Evolutionary conservation across 2,797 vertebrate genomes (phyloP).

Genomic region (Muscicapa comitata): DNA sequence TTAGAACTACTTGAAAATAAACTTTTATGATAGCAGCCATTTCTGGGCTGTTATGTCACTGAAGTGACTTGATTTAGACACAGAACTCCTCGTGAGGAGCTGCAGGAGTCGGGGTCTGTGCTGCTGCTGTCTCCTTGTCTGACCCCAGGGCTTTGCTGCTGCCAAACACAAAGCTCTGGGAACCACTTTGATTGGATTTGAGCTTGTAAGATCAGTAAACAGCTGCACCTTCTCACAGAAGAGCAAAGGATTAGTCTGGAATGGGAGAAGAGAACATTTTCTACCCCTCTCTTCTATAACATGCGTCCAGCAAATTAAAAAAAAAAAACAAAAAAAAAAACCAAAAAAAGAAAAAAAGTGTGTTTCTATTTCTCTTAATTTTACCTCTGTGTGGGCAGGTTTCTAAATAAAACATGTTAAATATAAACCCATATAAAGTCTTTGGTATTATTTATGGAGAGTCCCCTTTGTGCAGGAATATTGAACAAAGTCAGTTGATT

Average conservation of each 20-base stretch:
- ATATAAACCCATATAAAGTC: background rate
- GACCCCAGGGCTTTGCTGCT: background rate
- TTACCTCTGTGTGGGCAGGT: background rate
- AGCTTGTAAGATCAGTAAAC: background rate
- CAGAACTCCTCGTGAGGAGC: accelerated
- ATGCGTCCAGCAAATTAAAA: background rate
- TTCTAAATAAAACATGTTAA: conserved; percentile 20
- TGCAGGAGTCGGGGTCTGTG: background rate
- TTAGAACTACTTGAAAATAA: background rate
- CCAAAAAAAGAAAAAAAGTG: too few relatives aligned
- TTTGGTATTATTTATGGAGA: background rate
- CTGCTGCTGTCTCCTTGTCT: background rate
- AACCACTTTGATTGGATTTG: conserved; percentile 20
- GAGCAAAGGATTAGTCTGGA: background rate
- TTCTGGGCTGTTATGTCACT: background rate
- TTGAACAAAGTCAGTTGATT: conserved; percentile 49
- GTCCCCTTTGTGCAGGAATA: background rate
- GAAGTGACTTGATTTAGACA: background rate
- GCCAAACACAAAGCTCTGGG: background rate
- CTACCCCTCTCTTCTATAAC: background rate
- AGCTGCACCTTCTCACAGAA: conserved; percentile 10
- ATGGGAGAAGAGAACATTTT: background rate
- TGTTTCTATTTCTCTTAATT: background rate
- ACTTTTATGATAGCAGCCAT: background rate
- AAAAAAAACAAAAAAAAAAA: background rate